Base-by-base conservation (phyloP, 2,113 vertebrate genomes). In the Zapus hudsonius region DNA sequence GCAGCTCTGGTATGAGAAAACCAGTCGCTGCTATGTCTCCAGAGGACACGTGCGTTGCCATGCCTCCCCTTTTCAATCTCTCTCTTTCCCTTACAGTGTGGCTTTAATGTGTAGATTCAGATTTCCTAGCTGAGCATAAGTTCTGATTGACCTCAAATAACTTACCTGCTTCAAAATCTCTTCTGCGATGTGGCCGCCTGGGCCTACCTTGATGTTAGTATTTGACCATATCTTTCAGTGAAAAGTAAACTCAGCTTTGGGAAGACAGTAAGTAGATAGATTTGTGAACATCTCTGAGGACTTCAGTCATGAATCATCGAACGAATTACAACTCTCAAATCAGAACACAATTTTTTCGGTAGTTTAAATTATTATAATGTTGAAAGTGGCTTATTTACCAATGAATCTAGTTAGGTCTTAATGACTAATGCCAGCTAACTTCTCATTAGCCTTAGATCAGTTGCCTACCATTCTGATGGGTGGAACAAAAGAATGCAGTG, bases 81-180 rank as follows among this genome's bases (percentile, higher is more conserved):
- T 66, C 19, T 25, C 33, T 80, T 31, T 25, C 7, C 8, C 23
- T 20, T 73, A 33, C 44, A n/a, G 17, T 36, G 23, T 72, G 36
- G 36, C 23, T 92, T 90, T 52, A 81, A 38, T 25, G 55, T 91
- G 17, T n/a, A 55, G 33, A 0, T 78, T 89, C 66, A 15, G 59
- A 92, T 55, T 47, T 94, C 59, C 40, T 59, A 36, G 59, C 64
- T 59, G 85, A 40, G 57, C 19, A 0, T 76, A 42, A 73, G 70
- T 73, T 66, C 36, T 85, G 73, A 84, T 79, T 90, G 69, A 89
- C 55, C 66, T 73, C 79, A 47, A 89, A 89, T 74, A 88, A 93
- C 29, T 57, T 61, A 57, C 38, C 25, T 20, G 36, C 52, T 57
- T 74, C 57, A 38, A 47, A 78, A 42, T 55, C 52, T 81, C n/a